Conservation (phyloP, 2,888 invertebrate species). For the Erynnis tages region DNA sequence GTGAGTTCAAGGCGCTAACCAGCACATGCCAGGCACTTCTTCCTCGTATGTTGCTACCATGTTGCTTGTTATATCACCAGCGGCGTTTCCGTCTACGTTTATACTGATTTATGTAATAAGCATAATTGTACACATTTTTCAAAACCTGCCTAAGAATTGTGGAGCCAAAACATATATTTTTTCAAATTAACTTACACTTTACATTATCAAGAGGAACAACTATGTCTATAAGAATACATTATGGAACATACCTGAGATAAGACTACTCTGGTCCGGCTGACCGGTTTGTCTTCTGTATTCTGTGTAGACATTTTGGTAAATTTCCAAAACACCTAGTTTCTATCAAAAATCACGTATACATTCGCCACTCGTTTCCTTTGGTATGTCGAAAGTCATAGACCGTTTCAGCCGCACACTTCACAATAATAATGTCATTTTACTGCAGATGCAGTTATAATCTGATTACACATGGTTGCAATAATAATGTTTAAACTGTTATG, state of each 20-base stretch:
- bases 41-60: too few relatives aligned
- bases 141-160: too few relatives aligned
- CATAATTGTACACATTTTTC: too few relatives aligned
- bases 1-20: too few relatives aligned
- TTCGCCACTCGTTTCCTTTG: too few relatives aligned
- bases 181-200: too few relatives aligned
- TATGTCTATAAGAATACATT: not conserved
- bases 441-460: not conserved
- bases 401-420: not conserved
- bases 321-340: not conserved
- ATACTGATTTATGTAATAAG: too few relatives aligned
- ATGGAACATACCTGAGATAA: slow-evolving; percentile 31
- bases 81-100: too few relatives aligned
- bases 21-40: too few relatives aligned
- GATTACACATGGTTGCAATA: not conserved
- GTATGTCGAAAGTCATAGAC: not conserved
- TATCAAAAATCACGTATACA: too few relatives aligned
- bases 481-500: slow-evolving; percentile 6
- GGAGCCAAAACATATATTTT: too few relatives aligned
- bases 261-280: slow-evolving; percentile 28
- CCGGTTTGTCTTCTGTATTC: slow-evolving; percentile 15
- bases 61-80: too few relatives aligned
- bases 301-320: slow-evolving; percentile 14
- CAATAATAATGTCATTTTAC: not conserved
- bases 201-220: not conserved